Evolutionary conservation across 1,140 invertebrate genomes (phyloP), one percentile per base, ranked within the genome.

Genomic region (Calephelis nemesis): DNA sequence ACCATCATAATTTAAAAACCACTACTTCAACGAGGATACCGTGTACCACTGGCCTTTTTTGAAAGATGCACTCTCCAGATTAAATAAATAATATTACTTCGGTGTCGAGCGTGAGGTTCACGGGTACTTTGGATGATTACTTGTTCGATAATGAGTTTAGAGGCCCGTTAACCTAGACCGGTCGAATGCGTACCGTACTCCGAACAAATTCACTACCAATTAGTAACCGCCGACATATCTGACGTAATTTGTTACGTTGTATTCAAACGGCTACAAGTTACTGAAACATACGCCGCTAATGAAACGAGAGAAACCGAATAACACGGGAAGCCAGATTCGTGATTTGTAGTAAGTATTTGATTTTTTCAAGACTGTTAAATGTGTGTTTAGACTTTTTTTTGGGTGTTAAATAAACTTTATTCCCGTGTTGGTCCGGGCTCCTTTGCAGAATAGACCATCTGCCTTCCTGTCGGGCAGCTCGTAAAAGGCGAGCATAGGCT

Each of bases 121-220:
- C 69, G 76, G 75, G 73, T 74, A 75, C 77, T 82, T 82, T 84
- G 76, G 74, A 79, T 81, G 79, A 84, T 84, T 84, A 78, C 81
- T 83, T 74, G 79, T 79, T 84, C 81, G 76, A 78, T 87, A 85
- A 87, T 84, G 78, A 87, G 84, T 87, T 84, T 83, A 77, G 69
- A 70, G 73, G 75, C 74, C 86, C 84, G 84, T 87, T 87, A 88
- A 63, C 63, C 73, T 70, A 72, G 75, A 82, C 81, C 85, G 77
- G 84, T 85, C 82, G 74, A 65, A 75, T 74, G 76, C 75, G 75
- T 76, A 76, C 74, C 75, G 76, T 81, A 78, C 75, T 72, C 72
- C 68, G 70, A 74, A 39, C 68, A 74, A 75, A 74, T 76, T 79
- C 74, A 79, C 74, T 78, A 85, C 78, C 79, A 87, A 87, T 86